phyloP scores from a whole-genome alignment of 1,140 invertebrate genomes.

The Ooceraea biroi region DNA sequence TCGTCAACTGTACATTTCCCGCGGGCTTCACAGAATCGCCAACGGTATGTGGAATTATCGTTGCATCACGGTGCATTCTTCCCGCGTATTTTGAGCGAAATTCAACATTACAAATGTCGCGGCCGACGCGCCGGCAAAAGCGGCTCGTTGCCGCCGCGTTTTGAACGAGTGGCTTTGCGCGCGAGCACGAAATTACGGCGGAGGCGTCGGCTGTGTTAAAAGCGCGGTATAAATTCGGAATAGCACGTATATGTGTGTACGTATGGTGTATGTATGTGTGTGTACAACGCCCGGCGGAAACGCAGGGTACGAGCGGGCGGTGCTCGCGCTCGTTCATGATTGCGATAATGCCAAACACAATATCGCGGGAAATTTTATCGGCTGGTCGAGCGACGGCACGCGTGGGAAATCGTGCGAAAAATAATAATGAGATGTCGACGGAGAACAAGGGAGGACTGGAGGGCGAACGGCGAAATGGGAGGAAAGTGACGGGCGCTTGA shows the following conservation, averaged over 20 bases:
- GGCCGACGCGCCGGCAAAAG: constrained; percentile 64
- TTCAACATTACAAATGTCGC: constrained; percentile 68
- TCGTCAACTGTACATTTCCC: constrained; percentile 59
- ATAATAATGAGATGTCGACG: constrained; percentile 71
- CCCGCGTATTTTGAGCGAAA: constrained; percentile 67
- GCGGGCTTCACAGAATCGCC: constrained; percentile 65
- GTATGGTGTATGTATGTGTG: too few relatives aligned
- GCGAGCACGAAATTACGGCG: constrained; percentile 68
- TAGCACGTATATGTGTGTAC: constrained; percentile 32
- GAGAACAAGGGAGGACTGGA: constrained; percentile 49
- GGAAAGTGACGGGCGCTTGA: constrained; percentile 11
- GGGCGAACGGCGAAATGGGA: constrained; percentile 25
- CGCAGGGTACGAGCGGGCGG: constrained; percentile 20
- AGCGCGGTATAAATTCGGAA: constrained; percentile 76
- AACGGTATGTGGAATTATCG: constrained; percentile 67
- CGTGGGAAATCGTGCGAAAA: constrained; percentile 71
- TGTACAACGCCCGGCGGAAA: constrained; percentile 38
- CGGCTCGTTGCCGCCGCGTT: constrained; percentile 63
- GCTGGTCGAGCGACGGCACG: constrained; percentile 66
- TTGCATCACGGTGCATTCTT: constrained; percentile 68
- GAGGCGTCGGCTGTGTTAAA: constrained; percentile 74
- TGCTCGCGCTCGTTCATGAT: constrained; percentile 69
- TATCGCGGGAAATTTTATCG: constrained; percentile 77
- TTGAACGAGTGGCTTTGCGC: constrained; percentile 60
- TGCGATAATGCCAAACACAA: constrained; percentile 79